These are phyloP conservation scores for Apis dorsata DNA, from an alignment of 1,140 invertebrate species.

Conservation along the genomic window DNA sequence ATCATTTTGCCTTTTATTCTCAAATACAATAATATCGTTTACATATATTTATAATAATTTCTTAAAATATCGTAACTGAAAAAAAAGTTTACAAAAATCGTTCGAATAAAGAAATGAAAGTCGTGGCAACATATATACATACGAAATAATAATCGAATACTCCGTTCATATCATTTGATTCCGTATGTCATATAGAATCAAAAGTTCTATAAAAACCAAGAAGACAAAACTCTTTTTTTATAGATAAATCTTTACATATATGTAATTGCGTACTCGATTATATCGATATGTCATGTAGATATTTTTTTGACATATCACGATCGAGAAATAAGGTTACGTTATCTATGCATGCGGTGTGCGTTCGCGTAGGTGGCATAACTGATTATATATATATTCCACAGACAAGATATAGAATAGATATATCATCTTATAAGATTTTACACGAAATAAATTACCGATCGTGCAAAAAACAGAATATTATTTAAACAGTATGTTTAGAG, in stretches of 20 bases:
- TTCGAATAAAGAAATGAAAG: background rate
- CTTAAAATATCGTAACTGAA: background rate
- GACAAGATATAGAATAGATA: no score
- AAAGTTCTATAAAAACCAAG: background rate
- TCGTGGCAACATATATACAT: background rate
- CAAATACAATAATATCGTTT: background rate
- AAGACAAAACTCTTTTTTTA: background rate
- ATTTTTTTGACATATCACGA: conserved; percentile 35
- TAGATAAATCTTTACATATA: background rate
- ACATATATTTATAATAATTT: background rate
- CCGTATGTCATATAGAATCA: no score
- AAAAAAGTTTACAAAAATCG: background rate
- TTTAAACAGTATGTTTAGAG: no score
- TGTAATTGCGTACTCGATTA: background rate
- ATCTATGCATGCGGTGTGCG: background rate
- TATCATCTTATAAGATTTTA: no score
- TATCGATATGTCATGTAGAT: background rate
- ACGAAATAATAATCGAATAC: background rate
- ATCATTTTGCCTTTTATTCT: background rate
- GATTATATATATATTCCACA: background rate
- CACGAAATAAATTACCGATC: no score
- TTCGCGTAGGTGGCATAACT: background rate
- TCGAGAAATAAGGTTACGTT: conserved; percentile 38
- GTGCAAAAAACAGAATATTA: no score
- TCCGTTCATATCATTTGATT: background rate